Percentiles rank a stretch among this genome's conserved stretches.
phyloP scores from a whole-genome alignment of 2,888 invertebrate genomes.

The Apamea monoglypha region DNA sequence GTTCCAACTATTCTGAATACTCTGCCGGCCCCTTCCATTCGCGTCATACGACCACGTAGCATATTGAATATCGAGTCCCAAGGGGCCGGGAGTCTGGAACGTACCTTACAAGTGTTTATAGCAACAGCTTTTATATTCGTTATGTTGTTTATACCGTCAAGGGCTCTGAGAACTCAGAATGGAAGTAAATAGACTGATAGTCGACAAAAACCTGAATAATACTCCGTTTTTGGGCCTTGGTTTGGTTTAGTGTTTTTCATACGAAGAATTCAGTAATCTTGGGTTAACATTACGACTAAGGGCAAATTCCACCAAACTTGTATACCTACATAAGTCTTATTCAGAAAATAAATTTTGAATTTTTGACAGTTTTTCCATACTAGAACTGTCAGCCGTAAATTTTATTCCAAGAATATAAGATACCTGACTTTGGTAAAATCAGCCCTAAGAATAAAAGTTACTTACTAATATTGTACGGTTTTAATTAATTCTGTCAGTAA shows the following conservation, averaged over 20 bases:
- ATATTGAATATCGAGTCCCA: constrained; percentile 53
- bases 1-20: constrained; percentile 6
- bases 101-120: constrained; percentile 42
- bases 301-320: neutral
- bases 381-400: neutral
- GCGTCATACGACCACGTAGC: constrained; percentile 52
- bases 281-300: constrained; percentile 23
- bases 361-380: neutral
- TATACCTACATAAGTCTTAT: neutral
- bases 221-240: neutral
- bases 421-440: neutral
- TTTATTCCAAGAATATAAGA: neutral
- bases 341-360: neutral
- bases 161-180: constrained; percentile 31
- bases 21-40: constrained; percentile 8
- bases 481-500: constrained; percentile 23
- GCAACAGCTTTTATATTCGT: constrained; percentile 33
- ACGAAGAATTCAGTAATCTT: constrained; percentile 12
- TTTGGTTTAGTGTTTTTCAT: neutral
- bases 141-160: constrained; percentile 43
- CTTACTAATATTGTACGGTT: neutral
- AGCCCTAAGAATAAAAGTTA: neutral
- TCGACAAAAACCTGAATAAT: neutral
- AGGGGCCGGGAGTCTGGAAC: neutral
- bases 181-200: constrained; percentile 12